Percentiles rank a stretch among this genome's conserved stretches.
phyloP scores from a whole-genome alignment of 2,888 invertebrate genomes.

The Thyatira batis region DNA sequence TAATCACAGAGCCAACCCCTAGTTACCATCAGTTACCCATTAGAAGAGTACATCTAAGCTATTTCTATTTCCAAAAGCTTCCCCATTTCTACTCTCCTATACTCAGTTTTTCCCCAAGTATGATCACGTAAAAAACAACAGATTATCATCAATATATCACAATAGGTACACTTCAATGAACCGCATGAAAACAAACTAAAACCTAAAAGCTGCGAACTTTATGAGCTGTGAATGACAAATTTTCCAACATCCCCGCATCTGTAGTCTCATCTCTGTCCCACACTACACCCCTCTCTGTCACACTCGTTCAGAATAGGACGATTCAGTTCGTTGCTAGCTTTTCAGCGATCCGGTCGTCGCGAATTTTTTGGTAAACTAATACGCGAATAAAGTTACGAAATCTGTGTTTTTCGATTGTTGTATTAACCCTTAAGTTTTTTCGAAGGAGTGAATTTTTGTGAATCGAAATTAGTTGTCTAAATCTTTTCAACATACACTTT shows the following conservation, averaged over 20 bases:
- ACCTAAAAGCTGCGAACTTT: background rate
- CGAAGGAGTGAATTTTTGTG: background rate
- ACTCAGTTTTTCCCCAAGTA: too few species aligned
- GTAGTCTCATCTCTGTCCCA: background rate
- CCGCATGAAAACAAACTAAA: background rate
- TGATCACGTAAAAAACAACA: background rate
- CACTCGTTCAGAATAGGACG: background rate
- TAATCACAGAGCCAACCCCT: too few species aligned
- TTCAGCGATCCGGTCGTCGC: background rate
- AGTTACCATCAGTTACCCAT: too few species aligned
- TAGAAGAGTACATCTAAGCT: too few species aligned
- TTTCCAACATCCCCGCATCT: background rate
- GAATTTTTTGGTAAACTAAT: too few species aligned
- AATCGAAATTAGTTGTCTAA: too few species aligned
- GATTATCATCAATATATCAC: background rate
- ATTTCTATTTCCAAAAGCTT: too few species aligned
- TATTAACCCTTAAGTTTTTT: background rate
- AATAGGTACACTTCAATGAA: background rate
- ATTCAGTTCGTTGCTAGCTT: background rate
- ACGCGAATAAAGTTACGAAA: too few species aligned
- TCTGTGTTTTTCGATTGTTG: too few species aligned
- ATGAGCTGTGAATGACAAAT: background rate
- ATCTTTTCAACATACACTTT: too few species aligned
- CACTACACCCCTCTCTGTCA: background rate
- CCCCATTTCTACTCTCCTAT: too few species aligned